Evolutionary conservation across 1,140 invertebrate species (phyloP), one percentile per base, ranked within the genome.

Genomic region (Marisa cornuarietis): DNA sequence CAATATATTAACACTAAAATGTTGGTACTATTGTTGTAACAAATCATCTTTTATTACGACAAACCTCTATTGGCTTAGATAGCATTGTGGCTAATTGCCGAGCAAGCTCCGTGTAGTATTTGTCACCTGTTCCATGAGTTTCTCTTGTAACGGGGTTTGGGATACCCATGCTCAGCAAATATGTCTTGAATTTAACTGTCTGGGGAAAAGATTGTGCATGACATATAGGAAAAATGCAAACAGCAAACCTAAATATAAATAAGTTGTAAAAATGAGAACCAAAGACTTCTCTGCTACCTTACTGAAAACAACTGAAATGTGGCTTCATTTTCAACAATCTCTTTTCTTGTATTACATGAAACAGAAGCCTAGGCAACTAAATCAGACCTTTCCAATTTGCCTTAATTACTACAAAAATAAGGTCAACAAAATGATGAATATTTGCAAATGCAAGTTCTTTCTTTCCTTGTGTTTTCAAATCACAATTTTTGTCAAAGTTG

Each of bases 71-170:
- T 31, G 96, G 95, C 87, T 94, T 93, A 80, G 95, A 92, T 76
- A 99, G 92, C 87, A 97, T 94, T 85, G 94, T 93, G 65, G 94
- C 94, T 66, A 99, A 93, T 92, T 99, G 95, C 86, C 94, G 94
- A 0, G 97, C 96, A 49, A 99, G 92, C 84, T 96, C 95, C 85
- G 93, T 93, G 88, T 96, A 96, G 90, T 98, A 99, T 82, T 95
- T 94, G 82, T 95, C 95, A 81, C 96, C 96, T 84, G 94, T 95
- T 85, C 95, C 95, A 90, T 95, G 98, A 62, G 95, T 94, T 88
- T 96, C 90, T 89, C 96, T 94, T 0, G 98, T 99, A 0, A 99
- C 98, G 26, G 98, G 98, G 93, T 99, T 97, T 87, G 97, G 96
- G 82, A 99, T 98, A 86, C 98, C 98, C 83, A 99, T 93, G 90